Conservation (phyloP, 2,113 vertebrate species). For the Alethe castanea region DNA sequence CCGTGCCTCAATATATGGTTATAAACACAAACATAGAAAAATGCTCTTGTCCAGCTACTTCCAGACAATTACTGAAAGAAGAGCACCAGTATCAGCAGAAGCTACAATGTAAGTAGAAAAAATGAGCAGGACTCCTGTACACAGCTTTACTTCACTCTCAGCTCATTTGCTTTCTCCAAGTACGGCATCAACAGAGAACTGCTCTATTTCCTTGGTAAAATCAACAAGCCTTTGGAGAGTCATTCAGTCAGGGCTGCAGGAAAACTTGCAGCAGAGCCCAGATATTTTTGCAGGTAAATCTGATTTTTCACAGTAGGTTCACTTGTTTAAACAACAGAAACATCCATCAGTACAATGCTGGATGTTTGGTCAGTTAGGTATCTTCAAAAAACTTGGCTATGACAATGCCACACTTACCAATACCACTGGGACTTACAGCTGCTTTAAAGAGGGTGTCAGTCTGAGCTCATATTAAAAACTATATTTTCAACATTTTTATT, state of each 20-base stretch:
- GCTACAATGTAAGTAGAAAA: not conserved
- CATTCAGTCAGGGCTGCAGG: not conserved
- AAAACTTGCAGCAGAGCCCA: not conserved
- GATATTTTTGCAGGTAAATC: not conserved
- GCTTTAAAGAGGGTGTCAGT: not conserved
- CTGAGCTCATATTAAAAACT: accelerated
- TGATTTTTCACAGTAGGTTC: not conserved
- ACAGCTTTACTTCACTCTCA: not conserved
- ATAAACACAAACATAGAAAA: not conserved
- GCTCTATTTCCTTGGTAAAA: not conserved
- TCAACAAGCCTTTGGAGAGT: accelerated
- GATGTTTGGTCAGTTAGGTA: not conserved
- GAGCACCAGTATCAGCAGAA: not conserved
- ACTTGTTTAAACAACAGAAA: not conserved
- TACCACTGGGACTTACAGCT: not conserved
- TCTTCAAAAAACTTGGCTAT: not conserved
- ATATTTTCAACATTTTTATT: not conserved
- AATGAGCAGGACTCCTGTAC: not conserved
- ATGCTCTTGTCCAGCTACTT: not conserved
- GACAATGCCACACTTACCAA: not conserved
- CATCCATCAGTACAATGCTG: too few species aligned
- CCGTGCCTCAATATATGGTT: not conserved
- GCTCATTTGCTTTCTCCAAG: not conserved
- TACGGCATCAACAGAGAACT: not conserved
- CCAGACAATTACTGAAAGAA: not conserved